Conservation (phyloP, 2,797 vertebrate genomes). For the Bovichtus diacanthus region DNA sequence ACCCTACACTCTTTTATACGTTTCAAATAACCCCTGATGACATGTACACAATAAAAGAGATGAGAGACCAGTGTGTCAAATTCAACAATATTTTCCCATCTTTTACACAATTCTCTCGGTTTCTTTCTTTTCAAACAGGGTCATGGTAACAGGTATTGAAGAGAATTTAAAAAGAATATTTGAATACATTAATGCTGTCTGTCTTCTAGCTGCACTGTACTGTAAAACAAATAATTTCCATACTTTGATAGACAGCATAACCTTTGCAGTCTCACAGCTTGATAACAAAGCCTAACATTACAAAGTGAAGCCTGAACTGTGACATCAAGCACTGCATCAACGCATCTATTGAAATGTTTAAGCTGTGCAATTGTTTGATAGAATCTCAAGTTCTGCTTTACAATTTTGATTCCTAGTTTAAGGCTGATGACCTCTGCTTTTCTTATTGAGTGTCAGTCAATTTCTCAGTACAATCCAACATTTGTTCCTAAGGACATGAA, state of each 20-base stretch:
- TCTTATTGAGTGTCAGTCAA: neutral
- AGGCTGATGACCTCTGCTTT: neutral
- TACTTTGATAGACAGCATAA: neutral
- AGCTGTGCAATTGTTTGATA: constrained; percentile 8
- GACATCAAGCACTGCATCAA: neutral
- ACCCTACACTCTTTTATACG: constrained; percentile 27
- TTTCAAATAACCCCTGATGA: constrained; percentile 43
- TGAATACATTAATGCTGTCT: neutral
- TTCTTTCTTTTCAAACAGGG: neutral
- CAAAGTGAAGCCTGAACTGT: neutral
- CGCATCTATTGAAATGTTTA: neutral
- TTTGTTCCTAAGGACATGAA: neutral
- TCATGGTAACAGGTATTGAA: constrained; percentile 6
- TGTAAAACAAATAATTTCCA: neutral
- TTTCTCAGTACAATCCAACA: neutral
- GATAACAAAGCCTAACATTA: neutral
- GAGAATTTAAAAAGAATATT: neutral
- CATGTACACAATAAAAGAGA: constrained; percentile 29
- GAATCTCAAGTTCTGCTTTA: neutral
- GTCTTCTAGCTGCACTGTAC: neutral
- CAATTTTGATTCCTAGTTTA: neutral
- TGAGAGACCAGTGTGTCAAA: constrained; percentile 12
- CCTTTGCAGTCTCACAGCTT: neutral
- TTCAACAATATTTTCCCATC: constrained; percentile 1
- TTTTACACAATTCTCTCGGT: neutral